These are phyloP conservation scores for Caenorhabditis wallacei DNA, from an alignment of 2,888 invertebrate species.

Conservation along the genomic window DNA sequence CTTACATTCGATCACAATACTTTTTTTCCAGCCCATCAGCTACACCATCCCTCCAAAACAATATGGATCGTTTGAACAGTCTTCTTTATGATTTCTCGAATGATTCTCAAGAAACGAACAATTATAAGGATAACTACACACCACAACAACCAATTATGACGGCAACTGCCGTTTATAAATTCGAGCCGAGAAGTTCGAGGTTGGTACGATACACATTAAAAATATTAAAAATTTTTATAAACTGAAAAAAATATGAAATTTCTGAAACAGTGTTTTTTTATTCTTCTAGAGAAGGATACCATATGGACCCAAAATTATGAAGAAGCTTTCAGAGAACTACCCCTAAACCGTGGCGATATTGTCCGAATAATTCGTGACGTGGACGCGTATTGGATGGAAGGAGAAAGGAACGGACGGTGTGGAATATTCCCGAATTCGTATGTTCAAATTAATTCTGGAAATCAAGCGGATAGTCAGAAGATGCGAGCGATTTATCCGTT, in stretches of 20 bases:
- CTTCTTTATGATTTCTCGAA: conserved; percentile 74
- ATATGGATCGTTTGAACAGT: conserved; percentile 78
- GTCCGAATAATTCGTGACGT: conserved; percentile 76
- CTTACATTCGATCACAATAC: no score
- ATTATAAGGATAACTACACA: conserved; percentile 25
- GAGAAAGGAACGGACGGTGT: conserved; percentile 78
- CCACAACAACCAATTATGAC: conserved; percentile 50
- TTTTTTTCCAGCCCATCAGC: conserved; percentile 70
- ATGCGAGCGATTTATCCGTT: conserved; percentile 78
- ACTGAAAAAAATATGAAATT: background rate
- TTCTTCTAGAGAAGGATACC: no score
- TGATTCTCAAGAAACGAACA: background rate
- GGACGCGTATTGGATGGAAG: conserved; percentile 81
- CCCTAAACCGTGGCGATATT: conserved; percentile 79
- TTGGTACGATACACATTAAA: background rate
- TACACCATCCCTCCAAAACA: conserved; percentile 76
- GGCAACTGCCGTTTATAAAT: conserved; percentile 75
- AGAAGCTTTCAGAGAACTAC: conserved; percentile 76
- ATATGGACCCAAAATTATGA: no score
- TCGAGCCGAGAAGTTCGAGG: conserved; percentile 68
- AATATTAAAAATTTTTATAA: no score
- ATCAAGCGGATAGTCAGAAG: conserved; percentile 55
- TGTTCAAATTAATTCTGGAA: conserved; percentile 75
- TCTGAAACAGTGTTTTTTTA: no score
- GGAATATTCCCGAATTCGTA: conserved; percentile 80